Base-by-base conservation (phyloP, 2,888 invertebrate species). In the Hirudinaria manillensis region DNA sequence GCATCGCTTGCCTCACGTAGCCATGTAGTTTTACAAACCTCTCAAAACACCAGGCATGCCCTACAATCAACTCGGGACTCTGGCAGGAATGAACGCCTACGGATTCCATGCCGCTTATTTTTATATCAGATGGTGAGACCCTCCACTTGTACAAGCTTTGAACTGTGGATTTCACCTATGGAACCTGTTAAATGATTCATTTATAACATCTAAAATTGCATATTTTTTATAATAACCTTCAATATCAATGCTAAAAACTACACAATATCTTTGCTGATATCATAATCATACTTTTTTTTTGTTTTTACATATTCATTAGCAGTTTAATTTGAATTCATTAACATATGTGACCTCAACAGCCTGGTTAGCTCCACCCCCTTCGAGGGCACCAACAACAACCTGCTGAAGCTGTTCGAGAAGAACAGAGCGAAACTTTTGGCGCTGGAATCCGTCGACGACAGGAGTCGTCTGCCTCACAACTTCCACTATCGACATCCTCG, bases 1-100 rank as follows among this genome's bases (percentile, higher is more conserved):
- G 3, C 36, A 10, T 3, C 36, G 45, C 13, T 16, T 16, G 10
- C 10, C 10, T 10, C 10, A 16, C 45, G 16, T 4, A 10, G 13
- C 16, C 45, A 45, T 45, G 13, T 10, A 45, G 45, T 16, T n/a
- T 53, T 53, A 61, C 29, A n/a, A 24, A 71, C 19, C 16, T 1
- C 56, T 27, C 53, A 19, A 24, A 76, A 70, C 74, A 75, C 19
- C 78, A 83, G 95, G 95, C 70, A 93, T 94, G 91, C 93, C 96
- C 1, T 92, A 93, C 83, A 96, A 97, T 87, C 96, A 96, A 86
- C 88, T 97, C 80, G 96, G 94, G 0, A 95, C 94, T 27, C 86
- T 97, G 73, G 90, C 90, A 77, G 90, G 91, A 27, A 81, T 81
- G 0, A 77, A 81, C 82, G 93, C 93, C 85, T 90, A 91, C 83